These are phyloP conservation scores for Brachyrhaphis roseni DNA, from an alignment of 2,797 vertebrate species.

Conservation along the genomic window DNA sequence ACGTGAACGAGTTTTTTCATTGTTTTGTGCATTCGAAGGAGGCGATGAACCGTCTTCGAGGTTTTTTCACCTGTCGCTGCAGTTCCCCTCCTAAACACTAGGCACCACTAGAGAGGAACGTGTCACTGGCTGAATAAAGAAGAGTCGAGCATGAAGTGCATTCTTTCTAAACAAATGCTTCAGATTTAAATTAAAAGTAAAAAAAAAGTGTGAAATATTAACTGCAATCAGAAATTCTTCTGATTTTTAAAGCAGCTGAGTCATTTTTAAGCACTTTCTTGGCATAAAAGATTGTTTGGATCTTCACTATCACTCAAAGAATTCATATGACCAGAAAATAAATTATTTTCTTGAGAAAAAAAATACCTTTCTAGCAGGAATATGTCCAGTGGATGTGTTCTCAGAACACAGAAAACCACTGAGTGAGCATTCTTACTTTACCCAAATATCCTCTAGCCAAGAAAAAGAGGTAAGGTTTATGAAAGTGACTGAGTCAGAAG, in stretches of 20 bases:
- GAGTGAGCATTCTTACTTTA: neutral
- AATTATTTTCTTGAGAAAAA: neutral
- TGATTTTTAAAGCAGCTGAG: neutral
- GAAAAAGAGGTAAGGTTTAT: neutral
- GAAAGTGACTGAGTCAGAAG: neutral
- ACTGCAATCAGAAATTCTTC: neutral
- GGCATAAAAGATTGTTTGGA: neutral
- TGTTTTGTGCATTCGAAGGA: neutral
- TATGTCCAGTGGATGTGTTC: neutral
- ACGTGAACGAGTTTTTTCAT: constrained; percentile 24
- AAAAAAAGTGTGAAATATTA: neutral
- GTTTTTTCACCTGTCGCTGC: neutral
- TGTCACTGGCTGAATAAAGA: neutral
- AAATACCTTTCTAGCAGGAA: neutral
- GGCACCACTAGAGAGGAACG: neutral
- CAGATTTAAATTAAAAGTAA: neutral
- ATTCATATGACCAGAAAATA: neutral
- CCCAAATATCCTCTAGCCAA: neutral
- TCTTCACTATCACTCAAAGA: neutral
- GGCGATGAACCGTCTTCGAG: neutral
- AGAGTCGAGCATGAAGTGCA: neutral
- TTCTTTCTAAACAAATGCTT: neutral
- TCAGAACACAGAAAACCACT: neutral
- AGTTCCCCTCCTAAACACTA: neutral
- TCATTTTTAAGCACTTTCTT: neutral